Conservation (phyloP, 2,797 vertebrate species). For the Benthosema pterotum region DNA sequence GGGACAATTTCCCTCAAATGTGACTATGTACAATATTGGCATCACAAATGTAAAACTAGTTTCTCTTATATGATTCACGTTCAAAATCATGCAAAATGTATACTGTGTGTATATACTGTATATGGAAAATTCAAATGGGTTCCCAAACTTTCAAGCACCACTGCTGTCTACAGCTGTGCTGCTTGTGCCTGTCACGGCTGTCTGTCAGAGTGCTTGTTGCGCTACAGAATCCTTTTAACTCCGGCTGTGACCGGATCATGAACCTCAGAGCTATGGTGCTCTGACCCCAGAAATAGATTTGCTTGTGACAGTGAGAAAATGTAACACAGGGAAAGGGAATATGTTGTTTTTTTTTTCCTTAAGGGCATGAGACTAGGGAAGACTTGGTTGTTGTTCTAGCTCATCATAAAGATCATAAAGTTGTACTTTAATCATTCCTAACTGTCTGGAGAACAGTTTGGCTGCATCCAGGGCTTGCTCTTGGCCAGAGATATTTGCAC, state of each 20-base stretch:
- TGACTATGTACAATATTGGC: too few species aligned
- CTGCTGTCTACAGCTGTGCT: neutral
- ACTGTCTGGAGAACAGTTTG: neutral
- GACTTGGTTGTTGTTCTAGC: neutral
- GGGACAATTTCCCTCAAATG: too few species aligned
- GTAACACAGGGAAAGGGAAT: slow-evolving; percentile 3
- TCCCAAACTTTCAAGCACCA: too few species aligned
- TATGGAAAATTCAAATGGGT: too few species aligned
- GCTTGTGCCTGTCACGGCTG: slow-evolving; percentile 1
- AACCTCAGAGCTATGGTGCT: slow-evolving; percentile 15
- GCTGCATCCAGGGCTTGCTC: neutral
- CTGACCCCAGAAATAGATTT: slow-evolving; percentile 12
- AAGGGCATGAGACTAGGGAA: slow-evolving; percentile 2
- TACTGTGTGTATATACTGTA: too few species aligned
- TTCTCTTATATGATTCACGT: too few species aligned
- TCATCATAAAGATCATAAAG: neutral
- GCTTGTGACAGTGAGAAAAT: slow-evolving; percentile 18
- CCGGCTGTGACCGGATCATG: slow-evolving; percentile 22
- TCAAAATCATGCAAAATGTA: too few species aligned
- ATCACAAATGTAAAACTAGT: too few species aligned
- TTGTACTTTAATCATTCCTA: neutral
- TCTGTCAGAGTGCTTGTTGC: neutral
- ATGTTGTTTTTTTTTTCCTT: neutral
- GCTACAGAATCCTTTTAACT: neutral
- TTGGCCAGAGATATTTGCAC: slow-evolving; percentile 5